Conservation (phyloP, 2,113 vertebrate species). For the Oreochromis niloticus region DNA sequence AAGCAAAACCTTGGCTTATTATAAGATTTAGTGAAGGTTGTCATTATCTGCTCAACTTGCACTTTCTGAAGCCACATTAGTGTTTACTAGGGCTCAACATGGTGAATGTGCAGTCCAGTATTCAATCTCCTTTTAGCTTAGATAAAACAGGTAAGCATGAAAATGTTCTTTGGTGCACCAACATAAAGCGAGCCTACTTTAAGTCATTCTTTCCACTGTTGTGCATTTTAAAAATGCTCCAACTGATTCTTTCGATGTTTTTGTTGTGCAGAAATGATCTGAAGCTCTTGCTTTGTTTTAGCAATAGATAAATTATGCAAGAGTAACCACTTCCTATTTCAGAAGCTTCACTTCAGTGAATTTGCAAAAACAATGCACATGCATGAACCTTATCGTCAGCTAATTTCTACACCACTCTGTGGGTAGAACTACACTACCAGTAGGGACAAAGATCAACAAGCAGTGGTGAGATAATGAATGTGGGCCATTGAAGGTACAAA, state of each 20-base stretch:
- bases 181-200: neutral
- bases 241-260: rapidly evolving
- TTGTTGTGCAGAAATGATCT: neutral
- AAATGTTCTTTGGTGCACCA: neutral
- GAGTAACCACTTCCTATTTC: constrained; percentile 3
- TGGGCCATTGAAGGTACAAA: neutral
- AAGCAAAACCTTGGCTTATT: neutral
- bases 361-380: neutral
- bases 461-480: neutral
- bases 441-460: neutral
- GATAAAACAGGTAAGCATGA: neutral
- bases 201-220: neutral
- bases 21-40: neutral
- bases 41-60: neutral
- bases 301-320: neutral
- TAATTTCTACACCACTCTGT: neutral
- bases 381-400: neutral
- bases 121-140: neutral
- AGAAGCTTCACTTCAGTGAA: neutral
- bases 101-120: neutral
- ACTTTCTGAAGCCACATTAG: neutral
- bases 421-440: neutral
- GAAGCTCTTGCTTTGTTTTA: neutral
- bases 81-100: neutral
- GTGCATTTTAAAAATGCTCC: neutral